Conservation (phyloP, 2,888 invertebrate genomes). For the Proisotoma minuta region DNA sequence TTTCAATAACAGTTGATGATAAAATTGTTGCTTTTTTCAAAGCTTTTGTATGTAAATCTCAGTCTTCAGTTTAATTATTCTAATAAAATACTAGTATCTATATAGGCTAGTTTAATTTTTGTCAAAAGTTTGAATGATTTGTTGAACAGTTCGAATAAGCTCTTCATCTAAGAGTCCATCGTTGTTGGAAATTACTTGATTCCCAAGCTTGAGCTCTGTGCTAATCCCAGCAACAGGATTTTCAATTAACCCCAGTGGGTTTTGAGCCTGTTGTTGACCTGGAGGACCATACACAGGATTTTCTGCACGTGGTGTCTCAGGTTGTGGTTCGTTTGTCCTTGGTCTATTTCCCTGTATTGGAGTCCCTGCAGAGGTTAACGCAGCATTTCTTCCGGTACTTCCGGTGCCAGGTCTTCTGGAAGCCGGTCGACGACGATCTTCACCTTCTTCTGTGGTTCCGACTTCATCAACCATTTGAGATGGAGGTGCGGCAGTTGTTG, state of each 20-base stretch:
- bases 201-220: neutral
- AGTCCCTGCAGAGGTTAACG: neutral
- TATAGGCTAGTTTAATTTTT: neutral
- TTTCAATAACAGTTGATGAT: no score
- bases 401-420: neutral
- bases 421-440: neutral
- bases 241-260: neutral
- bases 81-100: no score
- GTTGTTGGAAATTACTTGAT: neutral
- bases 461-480: neutral
- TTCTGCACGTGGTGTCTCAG: neutral
- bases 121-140: neutral
- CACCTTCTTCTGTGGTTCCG: neutral
- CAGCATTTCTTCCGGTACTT: neutral
- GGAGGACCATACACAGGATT: neutral
- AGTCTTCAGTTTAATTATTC: no score
- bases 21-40: no score
- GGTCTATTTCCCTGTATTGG: neutral
- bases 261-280: neutral
- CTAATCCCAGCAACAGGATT: neutral
- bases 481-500: no score
- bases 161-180: slow-evolving; percentile 9
- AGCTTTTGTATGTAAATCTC: no score
- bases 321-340: neutral
- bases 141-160: slow-evolving; percentile 5